Conservation (phyloP, 2,888 invertebrate species). For the Globia sparganii region DNA sequence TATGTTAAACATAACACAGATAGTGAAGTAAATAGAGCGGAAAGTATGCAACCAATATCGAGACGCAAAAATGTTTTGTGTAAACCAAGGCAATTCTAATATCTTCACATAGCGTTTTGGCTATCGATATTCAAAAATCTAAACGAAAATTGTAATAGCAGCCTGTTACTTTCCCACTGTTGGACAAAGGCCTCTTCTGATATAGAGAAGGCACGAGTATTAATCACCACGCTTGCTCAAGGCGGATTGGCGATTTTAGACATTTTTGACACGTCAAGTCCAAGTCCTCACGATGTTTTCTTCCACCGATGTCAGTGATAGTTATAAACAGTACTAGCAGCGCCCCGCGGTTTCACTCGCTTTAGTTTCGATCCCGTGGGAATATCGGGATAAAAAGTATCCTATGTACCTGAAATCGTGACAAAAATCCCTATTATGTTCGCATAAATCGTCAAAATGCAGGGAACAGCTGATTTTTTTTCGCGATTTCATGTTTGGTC, state of each 20-base stretch:
- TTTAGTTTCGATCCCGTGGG: too few species aligned
- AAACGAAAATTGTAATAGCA: background rate
- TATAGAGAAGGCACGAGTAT: background rate
- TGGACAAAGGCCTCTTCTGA: background rate
- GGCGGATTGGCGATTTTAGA: background rate
- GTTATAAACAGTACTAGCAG: background rate
- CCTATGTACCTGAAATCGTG: too few species aligned
- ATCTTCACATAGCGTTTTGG: conserved; percentile 5
- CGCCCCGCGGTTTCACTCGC: too few species aligned
- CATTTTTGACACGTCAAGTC: background rate
- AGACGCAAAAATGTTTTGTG: conserved; percentile 12
- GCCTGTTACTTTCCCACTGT: background rate
- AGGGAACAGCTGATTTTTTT: too few species aligned
- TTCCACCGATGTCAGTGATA: background rate
- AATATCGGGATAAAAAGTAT: too few species aligned
- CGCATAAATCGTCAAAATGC: too few species aligned
- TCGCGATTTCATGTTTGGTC: too few species aligned
- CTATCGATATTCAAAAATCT: background rate
- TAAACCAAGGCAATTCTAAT: conserved; percentile 12
- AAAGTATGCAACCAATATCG: conserved; percentile 25
- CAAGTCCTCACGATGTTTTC: background rate
- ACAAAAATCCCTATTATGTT: too few species aligned
- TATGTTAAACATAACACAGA: conserved; percentile 14
- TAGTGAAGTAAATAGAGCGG: conserved; percentile 27
- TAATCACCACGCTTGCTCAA: background rate